Base-by-base conservation (phyloP, 2,888 invertebrate species). In the Sturmia bella region DNA sequence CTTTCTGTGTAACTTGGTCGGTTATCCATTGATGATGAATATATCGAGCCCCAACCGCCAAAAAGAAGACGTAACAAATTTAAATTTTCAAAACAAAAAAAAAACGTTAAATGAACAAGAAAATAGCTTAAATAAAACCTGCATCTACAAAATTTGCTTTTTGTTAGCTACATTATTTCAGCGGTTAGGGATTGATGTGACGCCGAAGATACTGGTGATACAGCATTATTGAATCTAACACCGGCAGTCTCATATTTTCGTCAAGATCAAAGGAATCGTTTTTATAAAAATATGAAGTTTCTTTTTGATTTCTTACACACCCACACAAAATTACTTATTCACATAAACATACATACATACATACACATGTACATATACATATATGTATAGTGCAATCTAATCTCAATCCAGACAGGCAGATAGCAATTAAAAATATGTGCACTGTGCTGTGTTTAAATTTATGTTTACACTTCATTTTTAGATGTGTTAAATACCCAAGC, bases 401-500 rank as follows among this genome's bases (percentile, higher is more conserved):
- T 12, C 12, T 41, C 27, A 21, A 12, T 17, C 15, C 13, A 6
- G 45, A 63, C 37, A 21, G 61, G 52, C 19, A 66, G 7, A 66
- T n/a, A 32, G 32, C 4, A 57, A 32, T 52, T 52, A 24, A 64
- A 43, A 45, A 57, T 27, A 45, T 24, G 27, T 56, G 39, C 39
- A 63, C 39, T 57, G 72, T 81, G 81, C 61, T 81, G 77, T 81
- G 81, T 69, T 82, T 63, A 59, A 15, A n/a, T 69, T 69, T n/a
- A 68, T 63, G 17, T 57, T 57, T 41, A 52, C 77, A 56, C 21
- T 54, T 43, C 45, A 69, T 68, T 32, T 32, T 32, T 32, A 32
- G 64, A 61, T 79, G 80, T 76, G 84, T 70, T 81, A 83, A 84
- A 79, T 79, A 79, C 56, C 73, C 81, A 78, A 80, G 78, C 74